Base-by-base conservation (phyloP, 2,113 vertebrate genomes). In the Macrotis lagotis region DNA sequence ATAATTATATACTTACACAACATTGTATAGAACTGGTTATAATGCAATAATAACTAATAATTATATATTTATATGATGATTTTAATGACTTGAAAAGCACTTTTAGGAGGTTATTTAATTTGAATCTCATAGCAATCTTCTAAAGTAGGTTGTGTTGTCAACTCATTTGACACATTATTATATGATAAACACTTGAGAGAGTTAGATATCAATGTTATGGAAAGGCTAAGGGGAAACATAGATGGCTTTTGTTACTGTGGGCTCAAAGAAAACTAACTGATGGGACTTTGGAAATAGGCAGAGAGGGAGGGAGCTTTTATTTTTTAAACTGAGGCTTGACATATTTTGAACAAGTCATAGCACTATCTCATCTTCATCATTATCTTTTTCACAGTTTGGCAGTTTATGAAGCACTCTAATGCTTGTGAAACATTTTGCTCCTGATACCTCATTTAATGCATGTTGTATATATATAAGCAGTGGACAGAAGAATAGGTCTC, bases 21-120 rank as follows among this genome's bases (percentile, higher is more conserved):
- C 8, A 83, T 7, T 8, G 66, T 24, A 83, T 83, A 44, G n/a
- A 16, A 44, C 66, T 44, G 16, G n/a, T 44, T 44, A 8, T 83
- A 83, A 24, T 83, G 8, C 66, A 83, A 83, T 83, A 83, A 83
- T 83, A n/a, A 8, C n/a, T 83, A 83, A 44, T 83, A 83, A 44
- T 44, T 44, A 24, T 24, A 83, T 3, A 83, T 83, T 24, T 44
- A 44, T 83, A 44, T 22, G 66, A 83, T 83, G 7, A 44, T 83
- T 83, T 83, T n/a, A 83, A 44, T 83, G 66, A 83, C n/a, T 83
- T 83, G 66, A 83, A 83, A 83, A 83, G n/a, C 66, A 83, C n/a
- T 8, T 8, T 83, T 24, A 24, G 59, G n/a, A n/a, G n/a, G 66
- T n/a, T 83, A 44, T 83, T 83, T 83, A 37, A 83, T 83, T 83